Percentiles rank a stretch among this genome's conserved stretches.
These are phyloP conservation scores for Mastomys natalensis DNA, from an alignment of 2,113 vertebrate species.

Conservation along the genomic window DNA sequence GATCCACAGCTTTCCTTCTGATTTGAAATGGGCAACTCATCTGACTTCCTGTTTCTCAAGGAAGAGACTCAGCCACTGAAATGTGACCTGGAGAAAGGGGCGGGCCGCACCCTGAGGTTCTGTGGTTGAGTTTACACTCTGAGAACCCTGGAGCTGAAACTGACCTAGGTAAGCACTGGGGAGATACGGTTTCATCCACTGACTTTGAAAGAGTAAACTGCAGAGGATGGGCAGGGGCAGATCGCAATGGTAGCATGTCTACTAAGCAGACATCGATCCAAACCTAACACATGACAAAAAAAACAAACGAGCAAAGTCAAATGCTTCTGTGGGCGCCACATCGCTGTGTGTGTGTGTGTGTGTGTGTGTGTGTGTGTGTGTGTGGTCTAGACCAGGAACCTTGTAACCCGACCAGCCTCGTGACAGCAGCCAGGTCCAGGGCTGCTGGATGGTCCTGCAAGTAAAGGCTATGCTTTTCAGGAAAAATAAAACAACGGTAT, in stretches of 20 bases:
- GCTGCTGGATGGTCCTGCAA: neutral
- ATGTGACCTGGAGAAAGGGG: neutral
- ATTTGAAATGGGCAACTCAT: neutral
- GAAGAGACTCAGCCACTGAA: neutral
- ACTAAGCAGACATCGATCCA: neutral
- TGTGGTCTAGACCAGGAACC: neutral
- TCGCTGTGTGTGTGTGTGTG: no score
- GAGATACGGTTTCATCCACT: constrained; percentile 29
- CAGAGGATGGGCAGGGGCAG: no score
- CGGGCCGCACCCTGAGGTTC: neutral
- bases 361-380: no score
- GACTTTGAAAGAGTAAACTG: constrained; percentile 26
- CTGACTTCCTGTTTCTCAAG: neutral
- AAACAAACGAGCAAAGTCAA: neutral
- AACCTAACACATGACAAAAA: neutral
- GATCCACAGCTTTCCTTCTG: neutral
- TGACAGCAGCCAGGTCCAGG: neutral
- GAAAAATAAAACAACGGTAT: neutral
- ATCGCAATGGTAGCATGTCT: neutral
- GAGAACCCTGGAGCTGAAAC: constrained; percentile 13
- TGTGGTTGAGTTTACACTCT: neutral
- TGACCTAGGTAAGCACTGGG: constrained; percentile 7
- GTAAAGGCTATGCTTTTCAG: neutral
- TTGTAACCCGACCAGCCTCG: constrained; percentile 16
- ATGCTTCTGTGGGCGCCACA: neutral